Percentiles rank a stretch among this genome's conserved stretches.
These are phyloP conservation scores for Loxodonta africana DNA, from an alignment of 2,113 vertebrate species.

Conservation along the genomic window DNA sequence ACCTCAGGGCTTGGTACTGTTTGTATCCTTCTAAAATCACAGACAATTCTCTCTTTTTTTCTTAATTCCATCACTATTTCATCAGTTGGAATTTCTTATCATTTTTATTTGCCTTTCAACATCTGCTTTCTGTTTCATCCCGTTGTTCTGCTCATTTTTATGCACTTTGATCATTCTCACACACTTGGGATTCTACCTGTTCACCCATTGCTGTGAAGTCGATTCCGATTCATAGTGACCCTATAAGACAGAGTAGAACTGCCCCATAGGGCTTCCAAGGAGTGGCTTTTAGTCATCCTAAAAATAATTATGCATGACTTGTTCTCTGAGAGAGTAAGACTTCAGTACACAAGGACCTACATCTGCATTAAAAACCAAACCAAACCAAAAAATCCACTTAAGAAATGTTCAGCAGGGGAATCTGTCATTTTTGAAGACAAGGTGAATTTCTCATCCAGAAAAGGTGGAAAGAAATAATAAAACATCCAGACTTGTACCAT, in stretches of 20 bases:
- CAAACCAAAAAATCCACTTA: background rate
- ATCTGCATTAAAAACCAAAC: background rate
- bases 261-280: too few relatives aligned
- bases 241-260: too few relatives aligned
- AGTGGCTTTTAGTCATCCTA: background rate
- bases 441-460: background rate
- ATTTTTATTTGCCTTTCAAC: slow-evolving; percentile 36
- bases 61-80: background rate
- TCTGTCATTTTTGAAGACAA: slow-evolving; percentile 30
- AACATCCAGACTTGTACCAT: background rate
- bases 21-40: background rate
- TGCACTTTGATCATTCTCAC: slow-evolving; percentile 32
- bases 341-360: background rate
- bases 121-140: slow-evolving; percentile 56
- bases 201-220: too few relatives aligned
- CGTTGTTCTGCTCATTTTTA: background rate
- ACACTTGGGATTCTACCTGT: background rate
- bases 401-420: background rate
- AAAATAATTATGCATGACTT: background rate
- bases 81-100: slow-evolving; percentile 47
- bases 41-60: background rate
- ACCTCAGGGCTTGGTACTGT: background rate
- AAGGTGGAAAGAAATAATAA: background rate
- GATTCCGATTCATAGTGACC: too few relatives aligned
- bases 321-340: background rate